These are phyloP conservation scores for human (Homo sapiens) DNA, from an alignment of 2,113 vertebrate species.

Conservation along the genomic window GRCh38 chr7:28181501-28182000, in stretches of 20 bases:
- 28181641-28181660: background rate
- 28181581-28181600: constrained; percentile 6
- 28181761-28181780: background rate
- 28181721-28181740: background rate
- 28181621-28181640: background rate
- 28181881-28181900: constrained; percentile 28
- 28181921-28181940: background rate
- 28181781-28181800: background rate
- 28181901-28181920: background rate
- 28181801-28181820: background rate
- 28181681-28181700: background rate
- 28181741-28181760: background rate
- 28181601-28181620: constrained; percentile 5
- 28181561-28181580: constrained; percentile 29
- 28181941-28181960: constrained; percentile 18
- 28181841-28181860: constrained; percentile 40
- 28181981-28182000: background rate
- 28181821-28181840: background rate
- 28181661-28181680: background rate
- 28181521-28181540: background rate
- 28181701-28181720: background rate
- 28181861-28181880: background rate
- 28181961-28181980: background rate
- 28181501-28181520: background rate
- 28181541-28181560: constrained; percentile 16